Evolutionary conservation across 1,140 invertebrate genomes (phyloP).

Genomic region (Cydia pomonella): DNA sequence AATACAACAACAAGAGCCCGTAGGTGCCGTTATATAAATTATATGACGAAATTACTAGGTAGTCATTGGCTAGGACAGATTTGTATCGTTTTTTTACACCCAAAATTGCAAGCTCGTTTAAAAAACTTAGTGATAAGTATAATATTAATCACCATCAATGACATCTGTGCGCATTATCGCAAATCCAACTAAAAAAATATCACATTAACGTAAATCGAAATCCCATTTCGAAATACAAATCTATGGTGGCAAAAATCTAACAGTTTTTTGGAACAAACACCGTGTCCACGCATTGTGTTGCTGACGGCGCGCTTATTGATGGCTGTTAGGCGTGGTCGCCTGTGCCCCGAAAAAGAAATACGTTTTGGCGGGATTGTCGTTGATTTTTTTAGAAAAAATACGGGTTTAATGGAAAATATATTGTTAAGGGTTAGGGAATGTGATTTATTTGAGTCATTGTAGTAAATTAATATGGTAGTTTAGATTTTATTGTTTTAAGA

Average conservation of each 20-base stretch:
- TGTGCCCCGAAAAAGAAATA: constrained; percentile 25
- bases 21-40: too few relatives aligned
- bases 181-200: constrained; percentile 8
- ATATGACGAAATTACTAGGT: too few relatives aligned
- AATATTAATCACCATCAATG: neutral
- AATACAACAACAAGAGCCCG: too few relatives aligned
- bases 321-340: constrained; percentile 21
- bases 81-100: too few relatives aligned
- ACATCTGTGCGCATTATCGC: constrained; percentile 10
- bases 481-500: neutral
- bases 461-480: neutral
- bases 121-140: neutral
- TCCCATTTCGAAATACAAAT: constrained; percentile 21
- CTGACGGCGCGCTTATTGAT: constrained; percentile 27
- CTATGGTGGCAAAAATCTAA: constrained; percentile 25
- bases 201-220: constrained; percentile 16
- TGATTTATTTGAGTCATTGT: neutral
- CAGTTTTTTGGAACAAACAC: constrained; percentile 31
- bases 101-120: too few relatives aligned
- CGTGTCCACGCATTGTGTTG: constrained; percentile 31
- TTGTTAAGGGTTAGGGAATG: constrained; percentile 5
- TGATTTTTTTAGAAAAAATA: constrained; percentile 14
- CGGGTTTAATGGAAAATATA: constrained; percentile 17
- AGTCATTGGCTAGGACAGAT: too few relatives aligned
- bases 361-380: constrained; percentile 20